Evolutionary conservation across 2,888 invertebrate species (phyloP), one percentile per base, ranked within the genome.

Genomic region (Ectemnius continuus): DNA sequence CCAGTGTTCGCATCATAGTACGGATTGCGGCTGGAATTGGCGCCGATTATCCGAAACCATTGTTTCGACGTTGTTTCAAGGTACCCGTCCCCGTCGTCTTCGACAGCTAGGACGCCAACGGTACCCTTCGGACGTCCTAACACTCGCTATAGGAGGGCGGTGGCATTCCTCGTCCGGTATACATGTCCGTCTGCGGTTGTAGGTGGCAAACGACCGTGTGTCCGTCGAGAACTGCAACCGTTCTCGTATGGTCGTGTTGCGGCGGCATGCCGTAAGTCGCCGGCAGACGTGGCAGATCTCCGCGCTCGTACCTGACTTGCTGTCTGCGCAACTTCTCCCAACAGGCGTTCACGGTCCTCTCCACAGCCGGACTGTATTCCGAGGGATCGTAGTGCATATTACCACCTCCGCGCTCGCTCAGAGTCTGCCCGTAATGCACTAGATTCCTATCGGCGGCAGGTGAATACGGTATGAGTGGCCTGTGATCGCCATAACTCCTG

Each of bases 171-270:
- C 93, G 91, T 70, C 92, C 91, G 76, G 92, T 91, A 85, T 92
- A 93, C 86, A 92, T 91, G 85, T 92, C 92, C 74, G 91, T 88
- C 70, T 92, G 94, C 52, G 96, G 96, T 90, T 97, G 96, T 85
- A 97, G 91, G 89, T 96, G 96, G 91, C 97, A 97, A 71, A 97
- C 96, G 73, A 97, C 97, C 75, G 96, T 96, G 87, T 95, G 95
- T 60, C 97, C 96, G 88, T 97, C 96, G 67, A 97, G 92, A 76
- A 97, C 97, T 14, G 97, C 97, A 36, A 97, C 95, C 28, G 90
- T 90, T 71, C 91, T 84, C 75, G 90, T 89, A 78, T 89, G 91
- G 67, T 90, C 90, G 73, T 87, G 89, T 61, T 86, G 87, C 13
- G 83, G 84, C 16, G 88, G 85, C 20, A 87, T 76, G 3, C 86